Conservation (phyloP, 37 sponge, comb jelly and placozoan genomes). For the Cladorhizidae sp. region DNA sequence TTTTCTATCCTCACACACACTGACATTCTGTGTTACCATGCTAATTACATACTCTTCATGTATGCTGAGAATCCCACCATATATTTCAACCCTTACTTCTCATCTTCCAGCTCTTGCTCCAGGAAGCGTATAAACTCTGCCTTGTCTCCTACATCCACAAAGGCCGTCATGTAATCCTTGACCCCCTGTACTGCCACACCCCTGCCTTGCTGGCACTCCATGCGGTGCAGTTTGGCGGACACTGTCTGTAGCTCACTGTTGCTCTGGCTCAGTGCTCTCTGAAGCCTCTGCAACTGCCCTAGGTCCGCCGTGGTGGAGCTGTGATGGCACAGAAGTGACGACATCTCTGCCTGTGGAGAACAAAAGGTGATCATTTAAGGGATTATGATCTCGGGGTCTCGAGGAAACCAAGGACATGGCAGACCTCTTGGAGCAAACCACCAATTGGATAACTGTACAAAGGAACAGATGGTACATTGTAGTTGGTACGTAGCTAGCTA, state of each 20-base stretch:
- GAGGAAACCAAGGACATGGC: no score
- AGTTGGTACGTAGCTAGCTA: no score
- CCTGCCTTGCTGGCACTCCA: constrained; percentile 18
- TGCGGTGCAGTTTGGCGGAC: constrained; percentile 29
- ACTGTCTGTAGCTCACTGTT: constrained; percentile 38
- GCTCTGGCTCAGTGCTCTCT: constrained; percentile 44
- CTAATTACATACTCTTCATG: no score
- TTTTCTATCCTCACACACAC: no score
- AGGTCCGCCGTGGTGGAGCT: constrained; percentile 33
- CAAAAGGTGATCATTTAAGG: no score
- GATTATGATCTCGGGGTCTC: no score
- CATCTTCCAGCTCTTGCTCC: constrained; percentile 51
- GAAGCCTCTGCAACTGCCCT: constrained; percentile 51
- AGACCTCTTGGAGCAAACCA: no score
- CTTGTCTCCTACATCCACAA: constrained; percentile 59
- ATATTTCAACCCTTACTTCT: constrained; percentile 3
- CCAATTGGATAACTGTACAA: no score
- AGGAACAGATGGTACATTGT: no score
- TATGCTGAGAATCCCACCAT: no score
- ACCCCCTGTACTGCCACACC: background rate
- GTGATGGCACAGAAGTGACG: constrained; percentile 56
- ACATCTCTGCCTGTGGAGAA: constrained; percentile 74
- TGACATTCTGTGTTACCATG: no score
- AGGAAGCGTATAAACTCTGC: constrained; percentile 50
- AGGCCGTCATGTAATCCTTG: constrained; percentile 28